These are phyloP conservation scores for Caenorhabditis zanzibari DNA, from an alignment of 2,888 invertebrate species.

Conservation along the genomic window DNA sequence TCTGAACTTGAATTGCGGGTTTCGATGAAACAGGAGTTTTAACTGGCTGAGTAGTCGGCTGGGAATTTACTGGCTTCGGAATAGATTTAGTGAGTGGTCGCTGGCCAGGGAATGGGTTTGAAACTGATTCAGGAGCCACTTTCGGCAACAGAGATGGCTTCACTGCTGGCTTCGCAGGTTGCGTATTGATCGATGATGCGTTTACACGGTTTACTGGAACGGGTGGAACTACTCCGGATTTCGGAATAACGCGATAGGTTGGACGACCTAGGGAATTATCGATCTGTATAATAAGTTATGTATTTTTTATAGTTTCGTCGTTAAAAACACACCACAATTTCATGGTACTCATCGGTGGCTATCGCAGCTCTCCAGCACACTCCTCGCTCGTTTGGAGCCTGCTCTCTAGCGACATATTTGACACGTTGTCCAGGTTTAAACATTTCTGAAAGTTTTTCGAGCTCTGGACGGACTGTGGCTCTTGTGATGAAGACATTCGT, in stretches of 20 bases:
- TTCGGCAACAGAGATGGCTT: not conserved
- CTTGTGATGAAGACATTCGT: conserved; percentile 46
- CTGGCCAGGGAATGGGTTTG: not conserved
- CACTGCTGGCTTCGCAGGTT: not conserved
- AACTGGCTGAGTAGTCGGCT: not conserved
- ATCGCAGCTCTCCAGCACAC: conserved; percentile 66
- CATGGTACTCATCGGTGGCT: conserved; percentile 66
- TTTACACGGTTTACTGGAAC: not conserved
- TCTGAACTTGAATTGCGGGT: conserved; percentile 2
- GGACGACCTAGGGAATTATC: conserved; percentile 21
- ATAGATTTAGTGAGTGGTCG: not conserved
- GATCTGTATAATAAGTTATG: not conserved
- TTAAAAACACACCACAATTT: conserved; percentile 46
- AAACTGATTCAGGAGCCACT: not conserved
- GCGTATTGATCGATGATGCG: not conserved
- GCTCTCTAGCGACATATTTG: conserved; percentile 64
- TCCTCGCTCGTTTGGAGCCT: conserved; percentile 64
- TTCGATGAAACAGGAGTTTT: not conserved
- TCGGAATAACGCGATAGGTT: conserved; percentile 35
- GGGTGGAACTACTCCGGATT: conserved; percentile 3
- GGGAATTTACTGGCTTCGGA: not conserved
- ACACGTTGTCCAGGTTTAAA: conserved; percentile 60
- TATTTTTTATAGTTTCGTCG: too few relatives aligned
- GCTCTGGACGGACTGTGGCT: conserved; percentile 32
- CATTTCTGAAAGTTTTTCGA: conserved; percentile 32